A percentile compares a stretch with the other conserved stretches of the same genome.
Evolutionary conservation across 2,888 invertebrate genomes (phyloP).

Genomic region (Listrodromus nycthemerus): DNA sequence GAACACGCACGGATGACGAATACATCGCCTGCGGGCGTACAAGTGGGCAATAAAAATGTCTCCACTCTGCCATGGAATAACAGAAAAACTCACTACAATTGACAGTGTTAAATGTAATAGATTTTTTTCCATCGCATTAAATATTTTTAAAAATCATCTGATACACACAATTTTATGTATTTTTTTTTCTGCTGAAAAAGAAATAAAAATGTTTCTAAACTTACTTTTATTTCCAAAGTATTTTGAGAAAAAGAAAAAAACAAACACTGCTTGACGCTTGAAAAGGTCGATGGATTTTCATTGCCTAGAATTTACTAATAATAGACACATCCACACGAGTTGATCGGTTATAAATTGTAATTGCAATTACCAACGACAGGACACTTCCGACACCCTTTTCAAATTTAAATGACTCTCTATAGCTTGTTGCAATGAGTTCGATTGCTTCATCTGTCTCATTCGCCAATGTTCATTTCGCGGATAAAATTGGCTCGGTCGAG

Average conservation of each 20-base stretch:
- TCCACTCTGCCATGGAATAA: too few species aligned
- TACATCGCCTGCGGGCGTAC: too few species aligned
- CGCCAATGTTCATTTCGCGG: slow-evolving; percentile 1
- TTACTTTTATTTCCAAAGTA: neutral
- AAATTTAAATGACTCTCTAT: neutral
- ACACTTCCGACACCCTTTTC: too few species aligned
- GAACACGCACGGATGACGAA: too few species aligned
- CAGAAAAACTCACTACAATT: too few species aligned
- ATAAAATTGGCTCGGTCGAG: slow-evolving; percentile 34
- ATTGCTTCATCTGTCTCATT: neutral
- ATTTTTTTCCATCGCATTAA: too few species aligned
- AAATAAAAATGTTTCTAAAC: neutral
- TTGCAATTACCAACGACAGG: too few species aligned
- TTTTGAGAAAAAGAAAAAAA: neutral
- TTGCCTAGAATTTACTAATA: neutral
- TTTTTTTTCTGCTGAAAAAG: neutral
- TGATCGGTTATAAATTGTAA: too few species aligned
- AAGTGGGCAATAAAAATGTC: too few species aligned
- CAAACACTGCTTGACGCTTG: neutral
- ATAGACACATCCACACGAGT: neutral
- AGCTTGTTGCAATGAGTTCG: neutral
- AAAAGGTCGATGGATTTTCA: neutral
- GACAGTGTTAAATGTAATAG: too few species aligned
- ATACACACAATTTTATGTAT: neutral
- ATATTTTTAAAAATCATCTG: too few species aligned